A percentile compares a stretch with the other conserved stretches of the same genome.
These are phyloP conservation scores for Pogonomyrmex barbatus DNA, from an alignment of 1,140 invertebrate species.

Conservation along the genomic window DNA sequence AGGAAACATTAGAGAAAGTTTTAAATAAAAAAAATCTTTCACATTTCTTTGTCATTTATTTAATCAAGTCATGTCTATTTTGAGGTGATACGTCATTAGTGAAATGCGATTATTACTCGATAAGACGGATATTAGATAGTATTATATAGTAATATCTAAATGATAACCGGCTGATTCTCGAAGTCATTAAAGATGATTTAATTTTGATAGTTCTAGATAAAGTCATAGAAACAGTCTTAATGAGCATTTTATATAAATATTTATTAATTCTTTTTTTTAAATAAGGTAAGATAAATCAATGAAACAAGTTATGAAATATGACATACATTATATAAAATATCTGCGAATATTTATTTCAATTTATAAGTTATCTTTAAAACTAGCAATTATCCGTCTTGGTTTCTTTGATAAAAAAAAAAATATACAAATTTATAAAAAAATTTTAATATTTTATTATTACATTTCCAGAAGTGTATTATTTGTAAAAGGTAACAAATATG, in stretches of 20 bases:
- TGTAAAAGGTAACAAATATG: neutral
- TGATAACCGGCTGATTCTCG: constrained; percentile 18
- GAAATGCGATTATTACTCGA: constrained; percentile 42
- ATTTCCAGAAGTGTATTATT: neutral
- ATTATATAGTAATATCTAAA: constrained; percentile 61
- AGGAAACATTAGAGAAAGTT: neutral
- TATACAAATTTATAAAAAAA: neutral
- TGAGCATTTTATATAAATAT: neutral
- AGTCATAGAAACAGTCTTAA: neutral
- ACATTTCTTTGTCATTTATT: neutral
- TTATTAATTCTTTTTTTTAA: neutral
- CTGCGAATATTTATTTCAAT: neutral
- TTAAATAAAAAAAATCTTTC: neutral
- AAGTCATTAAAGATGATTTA: constrained; percentile 40
- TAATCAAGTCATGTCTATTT: neutral
- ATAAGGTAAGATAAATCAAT: neutral
- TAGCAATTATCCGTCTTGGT: neutral
- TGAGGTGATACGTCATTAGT: constrained; percentile 33
- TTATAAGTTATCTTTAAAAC: neutral
- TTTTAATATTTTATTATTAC: neutral
- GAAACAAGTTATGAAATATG: neutral
- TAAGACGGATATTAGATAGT: neutral
- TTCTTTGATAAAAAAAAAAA: neutral
- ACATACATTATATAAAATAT: neutral
- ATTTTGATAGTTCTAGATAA: constrained; percentile 21